Base-by-base conservation (phyloP, 2,113 vertebrate species). In the Nyctereutes procyonoides region DNA sequence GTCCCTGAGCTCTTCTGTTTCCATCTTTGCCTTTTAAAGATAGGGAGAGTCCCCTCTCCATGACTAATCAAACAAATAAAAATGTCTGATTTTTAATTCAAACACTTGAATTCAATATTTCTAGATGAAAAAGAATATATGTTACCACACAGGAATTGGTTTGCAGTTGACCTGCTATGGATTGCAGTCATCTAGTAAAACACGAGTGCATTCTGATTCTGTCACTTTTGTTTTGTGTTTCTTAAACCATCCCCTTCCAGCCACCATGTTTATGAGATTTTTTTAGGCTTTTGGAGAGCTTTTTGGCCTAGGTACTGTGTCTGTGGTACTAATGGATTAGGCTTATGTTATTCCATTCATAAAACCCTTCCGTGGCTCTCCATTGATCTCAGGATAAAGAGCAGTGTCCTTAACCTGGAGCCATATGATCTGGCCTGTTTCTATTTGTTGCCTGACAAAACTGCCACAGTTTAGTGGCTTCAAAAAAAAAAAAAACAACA, bases 11-110 rank as follows among this genome's bases (percentile, higher is more conserved):
- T 12, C 19, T 69, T 63, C 48, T 83, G 2, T 53, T 91, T 9
- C 80, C n/a, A 51, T 63, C 15, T 69, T 95, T 80, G 28, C 12
- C 28, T 71, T 88, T 94, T 71, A 85, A 93, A 77, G 79, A 71
- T 19, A n/a, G 5, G 65, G 48, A 83, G 35, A 80, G 83, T 19
- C 12, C 2, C 48, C 14, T 8, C 11, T 76, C 38, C 2, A 3
- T 74, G 58, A 30, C 71, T 77, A 51, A 85, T 53, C 20, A 56
- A 51, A 53, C 26, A 43, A 48, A 58, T 87, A 35, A 81, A 71
- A 62, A 51, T 16, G 28, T 81, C 67, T 67, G 30, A n/a, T 67
- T 67, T n/a, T 67, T 69, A n/a, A 35, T 69, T 69, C 16, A 69
- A n/a, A 19, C 32, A 69, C 15, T 69, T 69, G 67, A 20, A 69